Evolutionary conservation across 2,888 invertebrate species (phyloP).

Genomic region (Monochamus alternatus): DNA sequence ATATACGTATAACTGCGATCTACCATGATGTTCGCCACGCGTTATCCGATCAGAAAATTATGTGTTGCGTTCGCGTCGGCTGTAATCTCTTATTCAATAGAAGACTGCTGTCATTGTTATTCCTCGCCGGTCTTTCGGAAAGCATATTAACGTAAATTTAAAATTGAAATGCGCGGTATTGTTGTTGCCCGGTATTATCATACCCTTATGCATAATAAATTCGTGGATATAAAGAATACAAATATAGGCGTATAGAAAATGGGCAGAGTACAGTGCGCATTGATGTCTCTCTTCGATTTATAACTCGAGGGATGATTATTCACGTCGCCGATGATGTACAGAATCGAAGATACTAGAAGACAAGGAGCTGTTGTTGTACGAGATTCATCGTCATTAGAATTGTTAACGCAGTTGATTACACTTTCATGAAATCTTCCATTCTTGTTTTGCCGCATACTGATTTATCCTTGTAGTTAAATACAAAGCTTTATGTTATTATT

Average conservation of each 20-base stretch:
- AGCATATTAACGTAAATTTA: slow-evolving; percentile 51
- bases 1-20: too few species aligned
- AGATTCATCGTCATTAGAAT: too few species aligned
- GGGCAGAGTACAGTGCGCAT: not conserved
- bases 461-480: too few species aligned
- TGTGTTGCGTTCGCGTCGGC: not conserved
- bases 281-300: not conserved
- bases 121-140: slow-evolving; percentile 36
- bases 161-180: slow-evolving; percentile 52
- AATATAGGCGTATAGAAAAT: not conserved
- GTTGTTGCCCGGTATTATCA: slow-evolving; percentile 45
- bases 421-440: too few species aligned
- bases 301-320: not conserved
- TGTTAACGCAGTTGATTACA: too few species aligned
- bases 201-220: slow-evolving; percentile 52
- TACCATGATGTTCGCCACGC: not conserved
- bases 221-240: slow-evolving; percentile 23
- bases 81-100: slow-evolving; percentile 1
- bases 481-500: too few species aligned
- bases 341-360: too few species aligned
- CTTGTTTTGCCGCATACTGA: too few species aligned
- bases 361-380: too few species aligned
- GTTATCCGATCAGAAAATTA: not conserved
- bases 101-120: slow-evolving; percentile 13
- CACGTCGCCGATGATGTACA: not conserved